Evolutionary conservation across 2,113 vertebrate genomes (phyloP), one percentile per base, ranked within the genome.

Genomic region (Mormyrus iriodes): DNA sequence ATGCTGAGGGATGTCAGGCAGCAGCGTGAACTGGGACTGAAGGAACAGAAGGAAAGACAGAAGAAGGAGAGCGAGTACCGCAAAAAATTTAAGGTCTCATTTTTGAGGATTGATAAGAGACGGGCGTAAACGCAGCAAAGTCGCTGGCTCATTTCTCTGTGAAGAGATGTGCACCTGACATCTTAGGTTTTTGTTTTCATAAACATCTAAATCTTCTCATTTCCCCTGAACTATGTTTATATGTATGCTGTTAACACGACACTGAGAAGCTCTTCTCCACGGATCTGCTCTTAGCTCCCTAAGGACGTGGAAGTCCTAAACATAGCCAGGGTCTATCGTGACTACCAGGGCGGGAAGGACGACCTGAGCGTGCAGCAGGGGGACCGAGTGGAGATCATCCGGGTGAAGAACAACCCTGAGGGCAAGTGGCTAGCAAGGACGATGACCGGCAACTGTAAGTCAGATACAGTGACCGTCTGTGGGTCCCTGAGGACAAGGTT

Each of bases 341-440:
- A 96, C 92, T 96, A 95, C 94, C 52, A 90, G 0, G 96, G 95
- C 0, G 93, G 93, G 7, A 96, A 95, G 89, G 93, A 94, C 27
- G 96, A 96, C 65, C 93, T 96, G 24, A 90, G 76, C 0, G 93
- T 96, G 3, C 90, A 65, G 4, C 93, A 95, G 85, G 96, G 95
- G 0, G 95, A 96, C 0, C 92, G 19, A 0, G 92, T 96, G 84
- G 95, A 96, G 90, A 95, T 96, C 46, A 79, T 96, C 3, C 91
- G 96, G 48, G 92, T 95, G 42, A 94, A 94, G 27, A 91, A 95
- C 73, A 96, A 95, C 88, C 96, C 96, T 0, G 93, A 90, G 73
- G 95, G 96, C 3, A 95, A 92, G 92, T 96, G 96, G 95, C 83
- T 96, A 88, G 95, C 94, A 21, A 94, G 95, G 44, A 92, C 94